phyloP scores from a whole-genome alignment of 2,113 vertebrate genomes.

The Brienomyrus longianalis region DNA sequence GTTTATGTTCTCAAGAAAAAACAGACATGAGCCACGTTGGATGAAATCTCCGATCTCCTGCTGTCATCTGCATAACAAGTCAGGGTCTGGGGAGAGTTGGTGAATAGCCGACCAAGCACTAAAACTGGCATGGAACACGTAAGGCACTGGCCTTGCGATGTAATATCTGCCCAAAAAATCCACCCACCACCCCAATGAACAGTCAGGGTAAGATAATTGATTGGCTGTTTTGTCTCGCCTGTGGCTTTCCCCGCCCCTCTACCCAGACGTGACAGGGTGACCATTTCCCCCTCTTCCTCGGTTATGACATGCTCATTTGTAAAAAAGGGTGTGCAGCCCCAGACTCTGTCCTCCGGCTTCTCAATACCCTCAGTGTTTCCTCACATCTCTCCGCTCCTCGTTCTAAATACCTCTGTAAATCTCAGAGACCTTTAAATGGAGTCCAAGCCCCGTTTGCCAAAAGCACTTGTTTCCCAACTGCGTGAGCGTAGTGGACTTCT shows the following conservation, averaged over 20 bases:
- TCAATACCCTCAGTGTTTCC: constrained; percentile 24
- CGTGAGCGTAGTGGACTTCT: constrained; percentile 21
- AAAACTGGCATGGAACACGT: not conserved
- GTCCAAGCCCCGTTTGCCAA: constrained; percentile 40
- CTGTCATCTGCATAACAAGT: not conserved
- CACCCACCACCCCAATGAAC: not conserved
- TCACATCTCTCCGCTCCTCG: constrained; percentile 20
- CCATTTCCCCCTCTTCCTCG: not conserved
- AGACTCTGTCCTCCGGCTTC: constrained; percentile 4
- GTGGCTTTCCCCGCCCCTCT: not conserved
- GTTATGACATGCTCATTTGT: not conserved
- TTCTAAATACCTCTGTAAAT: constrained; percentile 37
- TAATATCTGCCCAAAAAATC: not conserved
- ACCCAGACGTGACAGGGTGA: not conserved
- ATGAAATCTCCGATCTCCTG: not conserved
- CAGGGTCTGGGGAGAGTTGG: not conserved
- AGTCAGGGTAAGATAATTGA: not conserved
- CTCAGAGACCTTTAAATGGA: constrained; percentile 49
- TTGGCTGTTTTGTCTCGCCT: constrained; percentile 8
- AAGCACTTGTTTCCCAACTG: constrained; percentile 38
- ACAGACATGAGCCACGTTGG: not conserved
- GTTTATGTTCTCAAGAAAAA: not conserved
- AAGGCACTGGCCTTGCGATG: not conserved
- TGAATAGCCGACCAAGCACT: no score
- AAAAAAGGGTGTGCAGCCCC: not conserved